phyloP scores from a whole-genome alignment of 2,888 invertebrate genomes.

The Asteroscopus sphinx region DNA sequence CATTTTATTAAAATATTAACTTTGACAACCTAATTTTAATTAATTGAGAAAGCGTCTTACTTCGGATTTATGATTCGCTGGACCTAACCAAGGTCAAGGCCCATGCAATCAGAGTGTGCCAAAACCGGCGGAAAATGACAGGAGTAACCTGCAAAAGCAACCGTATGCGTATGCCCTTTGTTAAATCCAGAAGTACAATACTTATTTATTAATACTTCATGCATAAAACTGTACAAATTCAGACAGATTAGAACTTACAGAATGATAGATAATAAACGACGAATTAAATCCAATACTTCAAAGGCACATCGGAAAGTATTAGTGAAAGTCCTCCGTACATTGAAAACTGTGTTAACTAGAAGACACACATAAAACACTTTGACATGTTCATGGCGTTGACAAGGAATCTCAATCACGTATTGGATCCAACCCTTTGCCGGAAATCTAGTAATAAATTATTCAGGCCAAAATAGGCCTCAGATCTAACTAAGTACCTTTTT shows the following conservation, averaged over 20 bases:
- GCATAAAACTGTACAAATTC: too few relatives aligned
- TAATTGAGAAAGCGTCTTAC: too few relatives aligned
- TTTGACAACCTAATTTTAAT: too few relatives aligned
- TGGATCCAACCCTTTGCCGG: conserved; percentile 26
- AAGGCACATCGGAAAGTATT: too few relatives aligned
- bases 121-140: neutral
- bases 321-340: conserved; percentile 2
- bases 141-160: conserved; percentile 1
- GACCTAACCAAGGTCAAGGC: neutral
- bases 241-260: too few relatives aligned
- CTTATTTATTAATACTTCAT: too few relatives aligned
- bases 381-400: conserved; percentile 11
- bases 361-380: conserved; percentile 10
- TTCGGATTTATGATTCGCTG: neutral
- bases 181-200: too few relatives aligned
- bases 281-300: too few relatives aligned
- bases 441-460: conserved; percentile 36
- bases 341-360: conserved; percentile 3
- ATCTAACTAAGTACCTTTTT: conserved; percentile 33
- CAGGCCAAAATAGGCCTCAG: conserved; percentile 26
- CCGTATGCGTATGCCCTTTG: too few relatives aligned
- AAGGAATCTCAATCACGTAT: conserved; percentile 32
- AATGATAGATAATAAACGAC: too few relatives aligned
- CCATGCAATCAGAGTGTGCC: neutral
- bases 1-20: too few relatives aligned